A percentile compares a stretch with the other conserved stretches of the same genome.
Conservation (phyloP, 2,113 vertebrate species). For the Heterocephalus glaber region DNA sequence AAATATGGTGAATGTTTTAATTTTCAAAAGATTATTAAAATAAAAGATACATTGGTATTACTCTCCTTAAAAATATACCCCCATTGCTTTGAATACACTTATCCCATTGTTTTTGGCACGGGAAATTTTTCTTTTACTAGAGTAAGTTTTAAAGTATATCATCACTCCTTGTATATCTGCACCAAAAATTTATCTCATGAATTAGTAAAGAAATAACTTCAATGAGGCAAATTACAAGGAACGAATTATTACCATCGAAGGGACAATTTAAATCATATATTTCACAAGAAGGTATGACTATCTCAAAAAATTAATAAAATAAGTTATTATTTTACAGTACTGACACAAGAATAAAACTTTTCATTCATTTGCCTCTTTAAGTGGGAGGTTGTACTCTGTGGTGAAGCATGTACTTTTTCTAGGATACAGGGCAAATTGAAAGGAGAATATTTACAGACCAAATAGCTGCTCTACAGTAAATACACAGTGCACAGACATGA, state of each 20-base stretch:
- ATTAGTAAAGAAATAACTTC: conserved; percentile 24
- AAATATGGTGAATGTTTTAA: not conserved
- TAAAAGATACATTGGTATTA: not conserved
- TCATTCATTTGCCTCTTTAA: conserved; percentile 49
- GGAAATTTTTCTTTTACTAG: not conserved
- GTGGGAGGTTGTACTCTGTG: not conserved
- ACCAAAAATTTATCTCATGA: conserved; percentile 19
- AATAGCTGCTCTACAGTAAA: conserved; percentile 30
- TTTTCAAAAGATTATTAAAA: not conserved
- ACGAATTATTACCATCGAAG: not conserved
- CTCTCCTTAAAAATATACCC: not conserved
- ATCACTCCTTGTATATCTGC: not conserved
- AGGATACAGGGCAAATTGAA: conserved; percentile 42
- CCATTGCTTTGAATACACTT: not conserved
- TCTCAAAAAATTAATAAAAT: not conserved
- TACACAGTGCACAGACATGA: conserved; percentile 17
- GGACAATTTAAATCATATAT: not conserved
- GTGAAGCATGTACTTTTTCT: conserved; percentile 53
- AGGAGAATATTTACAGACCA: conserved; percentile 70
- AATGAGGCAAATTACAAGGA: not conserved
- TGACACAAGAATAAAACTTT: conserved; percentile 24
- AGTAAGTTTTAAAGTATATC: not conserved
- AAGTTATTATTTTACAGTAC: conserved; percentile 22
- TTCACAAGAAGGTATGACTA: conserved; percentile 1
- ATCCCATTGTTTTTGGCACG: not conserved